Percentiles rank a stretch among this genome's conserved stretches.
Conservation (phyloP, 1,140 invertebrate genomes). For the roundworm (Caenorhabditis elegans) region DNA sequence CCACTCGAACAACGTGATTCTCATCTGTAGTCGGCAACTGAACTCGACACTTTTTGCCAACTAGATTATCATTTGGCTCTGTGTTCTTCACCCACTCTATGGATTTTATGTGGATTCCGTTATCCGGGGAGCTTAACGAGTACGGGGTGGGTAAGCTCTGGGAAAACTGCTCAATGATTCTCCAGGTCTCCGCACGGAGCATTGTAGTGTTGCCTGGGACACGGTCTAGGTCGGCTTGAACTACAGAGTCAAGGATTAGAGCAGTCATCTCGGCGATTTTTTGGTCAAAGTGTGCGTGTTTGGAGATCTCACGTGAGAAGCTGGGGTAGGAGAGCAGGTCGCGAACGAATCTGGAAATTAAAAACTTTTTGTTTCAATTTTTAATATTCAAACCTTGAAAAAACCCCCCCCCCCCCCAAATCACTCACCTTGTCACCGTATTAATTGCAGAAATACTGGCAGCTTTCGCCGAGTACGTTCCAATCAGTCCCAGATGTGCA, state of each 20-base stretch:
- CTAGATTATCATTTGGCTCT: constrained; percentile 21
- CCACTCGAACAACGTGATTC: background rate
- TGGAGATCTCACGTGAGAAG: constrained; percentile 8
- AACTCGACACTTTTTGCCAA: constrained; percentile 12
- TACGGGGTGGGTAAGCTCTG: constrained; percentile 29
- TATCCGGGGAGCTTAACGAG: constrained; percentile 22
- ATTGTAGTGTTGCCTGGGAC: constrained; percentile 36
- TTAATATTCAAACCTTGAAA: no score
- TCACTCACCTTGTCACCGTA: constrained; percentile 23
- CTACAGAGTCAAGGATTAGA: constrained; percentile 26
- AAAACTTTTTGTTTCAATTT: background rate
- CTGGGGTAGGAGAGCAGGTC: constrained; percentile 33
- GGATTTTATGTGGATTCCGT: constrained; percentile 29
- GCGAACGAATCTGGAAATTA: constrained; percentile 23
- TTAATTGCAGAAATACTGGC: constrained; percentile 34
- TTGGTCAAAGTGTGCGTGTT: constrained; percentile 40
- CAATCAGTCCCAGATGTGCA: constrained; percentile 34
- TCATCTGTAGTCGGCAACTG: constrained; percentile 14
- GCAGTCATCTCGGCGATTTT: constrained; percentile 41
- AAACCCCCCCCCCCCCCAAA: background rate
- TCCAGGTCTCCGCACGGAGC: constrained; percentile 15
- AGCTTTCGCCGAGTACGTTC: constrained; percentile 36
- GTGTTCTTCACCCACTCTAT: constrained; percentile 19
- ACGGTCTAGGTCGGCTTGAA: background rate
- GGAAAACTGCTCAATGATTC: background rate